Base-by-base conservation (phyloP, 1,140 invertebrate species). In the Lepidurus packardi region DNA sequence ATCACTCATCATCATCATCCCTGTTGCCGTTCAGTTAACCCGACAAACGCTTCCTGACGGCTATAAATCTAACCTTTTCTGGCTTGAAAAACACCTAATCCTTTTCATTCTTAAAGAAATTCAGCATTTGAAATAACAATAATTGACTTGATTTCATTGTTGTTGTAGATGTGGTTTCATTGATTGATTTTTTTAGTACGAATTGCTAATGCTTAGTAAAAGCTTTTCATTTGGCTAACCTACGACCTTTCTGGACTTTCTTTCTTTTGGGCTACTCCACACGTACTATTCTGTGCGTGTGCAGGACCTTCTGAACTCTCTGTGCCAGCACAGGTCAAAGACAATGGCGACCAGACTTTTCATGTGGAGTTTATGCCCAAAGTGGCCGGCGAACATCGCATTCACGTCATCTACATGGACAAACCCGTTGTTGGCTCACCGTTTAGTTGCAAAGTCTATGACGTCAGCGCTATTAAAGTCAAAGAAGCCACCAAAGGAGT, bases 391-490 rank as follows among this genome's bases (percentile, higher is more conserved):
- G 96, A 98, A 84, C 95, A 98, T 85, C 90, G 92, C 80, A 93
- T 97, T 79, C 90, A 92, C 82, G 92, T 97, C 47, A 79, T 82
- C n/a, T 84, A 86, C 45, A 82, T 82, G 45, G 84, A 83, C 41
- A 82, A 81, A 76, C 83, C 82, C 41, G 92, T 95, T 75, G 90
- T 90, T 41, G 94, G 94, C 44, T 95, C 93, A 82, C 95, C 95
- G 7, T 97, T 97, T 86, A 90, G 92, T 80, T 93, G 94, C 80
- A 97, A 97, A 88, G 94, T 97, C 13, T 98, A 98, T 84, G 96
- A 98, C 84, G 94, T 97, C 1, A 90, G 91, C 79, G 94, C 95
- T 77, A 98, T 99, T 80, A 93, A 93, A 87, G 95, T 99, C 2
- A 95, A 95, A 84, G 93, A 96, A 83, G 91, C 97, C 7, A 90